These are phyloP conservation scores for Sebastes nivosus DNA, from an alignment of 2,797 vertebrate species.

Conservation along the genomic window DNA sequence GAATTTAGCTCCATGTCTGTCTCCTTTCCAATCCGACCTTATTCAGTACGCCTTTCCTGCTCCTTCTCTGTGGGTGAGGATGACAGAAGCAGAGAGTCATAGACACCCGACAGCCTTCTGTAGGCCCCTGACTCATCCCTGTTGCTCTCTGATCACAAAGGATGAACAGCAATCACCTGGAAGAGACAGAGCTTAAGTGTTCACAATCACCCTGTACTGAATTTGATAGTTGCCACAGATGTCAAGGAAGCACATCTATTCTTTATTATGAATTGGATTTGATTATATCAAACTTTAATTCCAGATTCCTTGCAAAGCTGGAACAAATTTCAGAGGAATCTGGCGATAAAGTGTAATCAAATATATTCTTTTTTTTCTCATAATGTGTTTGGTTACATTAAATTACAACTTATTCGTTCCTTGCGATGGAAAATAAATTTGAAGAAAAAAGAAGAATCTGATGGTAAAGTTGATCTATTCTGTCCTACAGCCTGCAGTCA, in stretches of 20 bases:
- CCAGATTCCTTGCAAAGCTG: background rate
- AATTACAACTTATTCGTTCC: background rate
- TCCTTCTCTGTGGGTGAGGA: slow-evolving; percentile 23
- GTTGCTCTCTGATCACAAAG: slow-evolving; percentile 41
- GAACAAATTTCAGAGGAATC: background rate
- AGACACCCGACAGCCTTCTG: slow-evolving; percentile 3
- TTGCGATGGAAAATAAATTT: background rate
- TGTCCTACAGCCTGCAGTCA: background rate
- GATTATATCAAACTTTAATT: background rate
- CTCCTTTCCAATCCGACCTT: slow-evolving; percentile 18
- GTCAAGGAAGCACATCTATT: background rate
- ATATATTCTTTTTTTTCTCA: background rate
- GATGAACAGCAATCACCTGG: slow-evolving; percentile 46
- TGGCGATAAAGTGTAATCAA: background rate
- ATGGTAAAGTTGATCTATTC: background rate
- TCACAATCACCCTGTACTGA: background rate
- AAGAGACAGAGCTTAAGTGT: slow-evolving; percentile 30
- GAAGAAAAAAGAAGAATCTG: background rate
- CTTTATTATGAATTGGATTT: background rate
- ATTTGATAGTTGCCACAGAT: background rate
- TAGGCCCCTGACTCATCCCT: slow-evolving; percentile 26
- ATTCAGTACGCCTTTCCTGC: slow-evolving; percentile 7
- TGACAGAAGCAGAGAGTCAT: slow-evolving; percentile 22
- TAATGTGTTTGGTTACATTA: background rate
- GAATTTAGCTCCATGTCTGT: slow-evolving; percentile 36